These are phyloP conservation scores for Bungarus multicinctus DNA, from an alignment of 2,113 vertebrate species.

Conservation along the genomic window DNA sequence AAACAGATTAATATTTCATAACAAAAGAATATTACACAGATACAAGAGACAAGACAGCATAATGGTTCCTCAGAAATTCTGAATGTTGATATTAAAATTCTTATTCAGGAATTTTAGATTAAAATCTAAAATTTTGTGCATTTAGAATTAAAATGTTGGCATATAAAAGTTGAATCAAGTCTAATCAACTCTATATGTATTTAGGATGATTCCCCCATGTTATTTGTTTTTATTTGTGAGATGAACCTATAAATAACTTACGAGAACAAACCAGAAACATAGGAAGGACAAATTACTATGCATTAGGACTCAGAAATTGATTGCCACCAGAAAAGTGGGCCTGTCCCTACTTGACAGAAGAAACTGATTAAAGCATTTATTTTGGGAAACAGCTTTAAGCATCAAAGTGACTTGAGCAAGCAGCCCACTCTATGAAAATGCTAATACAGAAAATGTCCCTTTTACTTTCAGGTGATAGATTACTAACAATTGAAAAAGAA, in stretches of 20 bases:
- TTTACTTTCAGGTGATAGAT: not conserved
- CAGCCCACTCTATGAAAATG: not conserved
- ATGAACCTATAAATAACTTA: not conserved
- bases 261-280: not conserved
- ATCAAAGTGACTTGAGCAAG: not conserved
- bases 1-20: not conserved
- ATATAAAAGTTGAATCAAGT: not conserved
- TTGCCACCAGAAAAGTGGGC: not conserved
- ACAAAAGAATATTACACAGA: not conserved
- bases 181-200: not conserved
- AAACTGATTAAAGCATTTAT: not conserved
- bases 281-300: not conserved
- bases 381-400: not conserved
- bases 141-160: not conserved
- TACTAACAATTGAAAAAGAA: no score
- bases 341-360: not conserved
- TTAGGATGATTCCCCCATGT: not conserved
- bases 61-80: not conserved
- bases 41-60: not conserved
- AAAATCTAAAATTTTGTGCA: not conserved
- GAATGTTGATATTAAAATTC: not conserved
- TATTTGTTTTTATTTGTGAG: not conserved
- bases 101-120: not conserved
- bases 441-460: not conserved
- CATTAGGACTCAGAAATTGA: not conserved